Percentiles rank a stretch among this genome's conserved stretches.
phyloP scores from a whole-genome alignment of 1,140 invertebrate genomes.

The Trialeurodes vaporariorum region DNA sequence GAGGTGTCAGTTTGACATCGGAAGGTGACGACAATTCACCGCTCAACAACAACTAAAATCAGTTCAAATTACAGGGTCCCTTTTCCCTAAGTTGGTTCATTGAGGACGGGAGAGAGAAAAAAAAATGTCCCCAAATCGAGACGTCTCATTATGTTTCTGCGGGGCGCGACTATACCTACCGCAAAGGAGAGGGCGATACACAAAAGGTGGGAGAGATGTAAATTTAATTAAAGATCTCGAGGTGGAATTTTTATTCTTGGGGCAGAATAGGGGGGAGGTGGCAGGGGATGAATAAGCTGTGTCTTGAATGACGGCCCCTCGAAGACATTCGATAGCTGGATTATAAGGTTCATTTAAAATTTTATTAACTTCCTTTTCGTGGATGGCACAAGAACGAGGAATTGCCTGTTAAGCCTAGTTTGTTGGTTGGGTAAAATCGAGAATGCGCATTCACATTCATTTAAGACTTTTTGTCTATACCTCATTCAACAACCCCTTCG shows the following conservation, averaged over 20 bases:
- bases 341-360: background rate
- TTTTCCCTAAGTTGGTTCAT: too few relatives aligned
- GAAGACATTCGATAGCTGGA: background rate
- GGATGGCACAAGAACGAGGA: too few relatives aligned
- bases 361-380: background rate
- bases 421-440: too few relatives aligned
- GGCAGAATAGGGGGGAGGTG: too few relatives aligned
- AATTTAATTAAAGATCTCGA: slow-evolving; percentile 1
- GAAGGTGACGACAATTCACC: background rate
- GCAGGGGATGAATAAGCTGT: too few relatives aligned
- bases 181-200: too few relatives aligned
- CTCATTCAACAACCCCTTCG: too few relatives aligned
- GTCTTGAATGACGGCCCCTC: background rate
- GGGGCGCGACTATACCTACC: background rate
- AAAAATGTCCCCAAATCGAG: background rate
- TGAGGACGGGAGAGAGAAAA: too few relatives aligned
- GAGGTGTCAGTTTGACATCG: background rate
- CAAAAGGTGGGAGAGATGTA: background rate
- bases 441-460: too few relatives aligned
- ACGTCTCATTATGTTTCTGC: background rate
- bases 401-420: background rate
- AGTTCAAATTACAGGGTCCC: too few relatives aligned
- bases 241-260: background rate
- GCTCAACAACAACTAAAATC: too few relatives aligned
- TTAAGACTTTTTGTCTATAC: too few relatives aligned